Base-by-base conservation (phyloP, 2,888 invertebrate genomes). In the Phyllotreta cruciferae region DNA sequence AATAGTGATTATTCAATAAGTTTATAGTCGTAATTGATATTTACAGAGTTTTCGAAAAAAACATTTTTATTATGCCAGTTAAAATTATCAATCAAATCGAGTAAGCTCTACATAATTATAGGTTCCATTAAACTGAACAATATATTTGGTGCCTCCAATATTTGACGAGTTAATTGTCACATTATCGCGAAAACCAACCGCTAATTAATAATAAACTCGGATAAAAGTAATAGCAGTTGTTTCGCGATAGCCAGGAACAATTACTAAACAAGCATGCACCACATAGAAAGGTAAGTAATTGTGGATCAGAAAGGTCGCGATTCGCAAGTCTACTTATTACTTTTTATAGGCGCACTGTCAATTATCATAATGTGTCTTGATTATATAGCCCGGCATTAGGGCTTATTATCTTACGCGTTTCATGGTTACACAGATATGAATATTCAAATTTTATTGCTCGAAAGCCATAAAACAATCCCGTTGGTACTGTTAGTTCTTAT, bases 351-450 rank as follows among this genome's bases (percentile, higher is more conserved):
- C 36, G 49, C 49, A 49, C 11, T 49, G 49, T 49, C 49, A 35
- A 49, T 49, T 49, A 49, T 49, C 49, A 49, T 49, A 49, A 49
- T 49, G 49, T 49, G 49, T 35, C 49, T 49, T 49, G 49, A 49
- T 49, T 49, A 49, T 47, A 47, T 34, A 47, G 47, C 47, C n/a
- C 24, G 11, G 47, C 34, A 47, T 47, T 47, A 47, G 47, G 47
- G 47, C 24, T 35, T 49, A 49, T 35, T 49, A 49, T 49, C 49
- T 34, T 49, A n/a, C 11, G 36, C 3, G 11, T 49, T 49, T 49
- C 35, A 49, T 49, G 35, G 49, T 49, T 49, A 49, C n/a, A 35
- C 6, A 49, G 49, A 49, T 49, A 49, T 49, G 49, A 49, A 49
- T 49, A 49, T 49, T 49, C 49, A 49, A 49, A 35, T 49, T 34